These are phyloP conservation scores for Brachypalpus laphriformis DNA, from an alignment of 2,888 invertebrate species.

Conservation along the genomic window DNA sequence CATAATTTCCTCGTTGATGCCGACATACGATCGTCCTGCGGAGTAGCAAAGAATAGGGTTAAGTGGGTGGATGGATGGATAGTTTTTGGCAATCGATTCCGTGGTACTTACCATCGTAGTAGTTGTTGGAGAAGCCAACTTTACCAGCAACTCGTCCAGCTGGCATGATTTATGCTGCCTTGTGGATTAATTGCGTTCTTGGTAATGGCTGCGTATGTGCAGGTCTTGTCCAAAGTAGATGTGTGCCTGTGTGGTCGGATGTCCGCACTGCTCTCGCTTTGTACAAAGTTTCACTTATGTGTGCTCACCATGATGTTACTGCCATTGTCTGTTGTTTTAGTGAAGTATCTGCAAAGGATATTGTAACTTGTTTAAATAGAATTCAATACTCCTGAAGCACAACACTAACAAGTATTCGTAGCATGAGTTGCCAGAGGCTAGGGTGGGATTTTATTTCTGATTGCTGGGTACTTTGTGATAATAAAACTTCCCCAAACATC, in stretches of 20 bases:
- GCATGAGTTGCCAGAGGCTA: neutral
- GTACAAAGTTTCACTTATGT: constrained; percentile 15
- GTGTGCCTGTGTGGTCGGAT: neutral
- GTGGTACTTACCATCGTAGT: constrained; percentile 80
- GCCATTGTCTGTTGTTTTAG: constrained; percentile 35
- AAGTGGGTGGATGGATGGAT: neutral
- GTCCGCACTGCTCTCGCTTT: neutral
- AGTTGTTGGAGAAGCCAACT: constrained; percentile 82
- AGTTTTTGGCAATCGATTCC: neutral
- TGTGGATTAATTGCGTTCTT: constrained; percentile 33
- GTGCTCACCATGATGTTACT: constrained; percentile 34
- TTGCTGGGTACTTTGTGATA: neutral
- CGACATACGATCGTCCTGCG: constrained; percentile 91
- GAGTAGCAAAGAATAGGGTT: constrained; percentile 15
- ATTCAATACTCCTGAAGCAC: neutral
- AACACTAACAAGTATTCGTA: neutral
- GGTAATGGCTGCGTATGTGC: constrained; percentile 21
- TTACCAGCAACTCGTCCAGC: constrained; percentile 83
- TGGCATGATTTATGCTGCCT: constrained; percentile 78
- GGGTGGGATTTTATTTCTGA: neutral
- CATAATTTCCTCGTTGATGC: constrained; percentile 94
- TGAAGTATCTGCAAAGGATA: constrained; percentile 32
- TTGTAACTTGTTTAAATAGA: neutral
- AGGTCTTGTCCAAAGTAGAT: neutral
- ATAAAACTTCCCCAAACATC: too few relatives aligned